These are phyloP conservation scores for Hydractinia echinata DNA, from an alignment of 30 jellyfish, hydroid and myxozoan genomes.

Conservation along the genomic window DNA sequence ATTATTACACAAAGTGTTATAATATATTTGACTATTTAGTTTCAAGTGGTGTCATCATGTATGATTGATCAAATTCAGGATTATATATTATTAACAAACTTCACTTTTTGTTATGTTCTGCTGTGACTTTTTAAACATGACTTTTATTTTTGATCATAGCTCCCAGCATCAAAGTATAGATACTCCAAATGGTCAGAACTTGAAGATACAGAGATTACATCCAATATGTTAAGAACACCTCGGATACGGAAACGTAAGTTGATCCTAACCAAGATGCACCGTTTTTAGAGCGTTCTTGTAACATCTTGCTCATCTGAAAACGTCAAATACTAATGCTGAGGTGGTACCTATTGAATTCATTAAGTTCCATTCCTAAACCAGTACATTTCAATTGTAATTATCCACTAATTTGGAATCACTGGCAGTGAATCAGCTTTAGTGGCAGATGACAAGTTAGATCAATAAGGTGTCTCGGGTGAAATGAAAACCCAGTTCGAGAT, in stretches of 20 bases:
- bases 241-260: conserved; percentile 73
- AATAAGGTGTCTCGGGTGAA: neutral
- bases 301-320: too few relatives aligned
- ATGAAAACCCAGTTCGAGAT: neutral
- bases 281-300: too few relatives aligned
- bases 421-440: too few relatives aligned
- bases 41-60: neutral
- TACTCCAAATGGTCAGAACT: conserved; percentile 83
- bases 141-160: conserved; percentile 26
- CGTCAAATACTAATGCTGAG: too few relatives aligned
- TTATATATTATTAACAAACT: neutral
- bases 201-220: conserved; percentile 55
- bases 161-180: conserved; percentile 86
- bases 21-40: neutral
- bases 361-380: too few relatives aligned
- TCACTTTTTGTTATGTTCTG: neutral
- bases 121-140: too few relatives aligned
- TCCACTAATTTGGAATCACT: too few relatives aligned
- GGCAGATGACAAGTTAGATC: neutral
- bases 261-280: too few relatives aligned
- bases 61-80: neutral
- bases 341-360: too few relatives aligned
- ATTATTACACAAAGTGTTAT: too few relatives aligned
- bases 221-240: conserved; percentile 75
- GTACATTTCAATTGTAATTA: too few relatives aligned